Evolutionary conservation across 2,113 vertebrate genomes (phyloP).

Genomic region (Drymodes brunneopygia): DNA sequence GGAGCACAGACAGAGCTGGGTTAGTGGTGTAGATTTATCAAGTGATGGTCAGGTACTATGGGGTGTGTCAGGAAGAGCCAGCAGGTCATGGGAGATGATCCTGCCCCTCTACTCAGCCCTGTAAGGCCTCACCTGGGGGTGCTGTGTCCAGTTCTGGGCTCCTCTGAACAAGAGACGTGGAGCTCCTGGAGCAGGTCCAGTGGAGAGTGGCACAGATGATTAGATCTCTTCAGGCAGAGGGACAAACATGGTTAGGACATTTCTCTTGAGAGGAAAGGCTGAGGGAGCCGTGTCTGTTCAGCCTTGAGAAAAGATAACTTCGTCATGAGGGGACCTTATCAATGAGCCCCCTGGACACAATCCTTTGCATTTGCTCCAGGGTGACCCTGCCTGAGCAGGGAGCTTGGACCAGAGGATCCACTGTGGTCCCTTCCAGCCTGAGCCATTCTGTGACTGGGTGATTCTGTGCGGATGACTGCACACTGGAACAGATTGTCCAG

Average conservation of each 20-base stretch:
- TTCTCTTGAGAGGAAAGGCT: neutral
- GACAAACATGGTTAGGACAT: neutral
- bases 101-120: neutral
- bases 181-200: neutral
- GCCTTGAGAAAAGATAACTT: accelerated
- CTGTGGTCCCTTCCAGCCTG: neutral
- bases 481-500: neutral
- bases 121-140: neutral
- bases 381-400: neutral
- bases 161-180: neutral
- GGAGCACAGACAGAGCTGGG: neutral
- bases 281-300: neutral
- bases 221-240: neutral
- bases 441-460: accelerated
- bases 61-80: neutral
- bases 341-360: neutral
- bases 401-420: neutral
- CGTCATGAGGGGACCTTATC: neutral
- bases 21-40: neutral
- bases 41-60: neutral
- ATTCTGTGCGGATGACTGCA: neutral
- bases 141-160: neutral
- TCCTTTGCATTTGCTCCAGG: neutral
- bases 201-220: neutral
- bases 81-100: neutral